Conservation (phyloP, 2,888 invertebrate genomes). For the Elysia crispata region DNA sequence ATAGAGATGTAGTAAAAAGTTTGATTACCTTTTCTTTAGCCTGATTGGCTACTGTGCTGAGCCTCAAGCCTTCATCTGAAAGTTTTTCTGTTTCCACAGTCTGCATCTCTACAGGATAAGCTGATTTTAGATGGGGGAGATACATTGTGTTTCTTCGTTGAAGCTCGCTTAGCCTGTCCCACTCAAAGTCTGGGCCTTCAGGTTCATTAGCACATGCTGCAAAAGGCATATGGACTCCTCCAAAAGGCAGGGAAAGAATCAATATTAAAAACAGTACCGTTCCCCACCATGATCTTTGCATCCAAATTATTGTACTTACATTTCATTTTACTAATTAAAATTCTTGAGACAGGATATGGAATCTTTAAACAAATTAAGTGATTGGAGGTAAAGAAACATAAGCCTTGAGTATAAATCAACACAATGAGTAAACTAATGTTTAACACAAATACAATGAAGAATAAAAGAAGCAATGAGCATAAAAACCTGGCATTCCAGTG, state of each 20-base stretch:
- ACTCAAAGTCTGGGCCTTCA: constrained; percentile 59
- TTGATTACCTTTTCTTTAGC: constrained; percentile 13
- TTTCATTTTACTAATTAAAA: too few species aligned
- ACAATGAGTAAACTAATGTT: too few species aligned
- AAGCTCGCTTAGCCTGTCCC: constrained; percentile 74
- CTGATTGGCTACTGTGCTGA: constrained; percentile 54
- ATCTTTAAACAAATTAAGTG: too few species aligned
- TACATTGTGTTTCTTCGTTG: constrained; percentile 77
- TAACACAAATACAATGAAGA: neutral
- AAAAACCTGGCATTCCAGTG: constrained; percentile 24
- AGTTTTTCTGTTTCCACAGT: constrained; percentile 30
- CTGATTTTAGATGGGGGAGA: constrained; percentile 75
- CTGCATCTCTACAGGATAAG: constrained; percentile 75
- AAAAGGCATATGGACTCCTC: too few species aligned
- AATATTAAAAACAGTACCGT: neutral
- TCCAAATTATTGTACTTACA: too few species aligned
- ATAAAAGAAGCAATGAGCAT: neutral
- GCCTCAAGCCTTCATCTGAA: constrained; percentile 51
- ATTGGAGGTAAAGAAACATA: too few species aligned
- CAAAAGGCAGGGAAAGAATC: too few species aligned
- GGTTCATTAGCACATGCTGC: constrained; percentile 71
- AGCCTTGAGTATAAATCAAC: too few species aligned
- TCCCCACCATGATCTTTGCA: neutral
- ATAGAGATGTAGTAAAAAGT: too few species aligned
- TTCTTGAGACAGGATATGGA: too few species aligned